Evolutionary conservation across 2,113 vertebrate genomes (phyloP), one percentile per base, ranked within the genome.

Genomic region (Sebastes schlegelii): DNA sequence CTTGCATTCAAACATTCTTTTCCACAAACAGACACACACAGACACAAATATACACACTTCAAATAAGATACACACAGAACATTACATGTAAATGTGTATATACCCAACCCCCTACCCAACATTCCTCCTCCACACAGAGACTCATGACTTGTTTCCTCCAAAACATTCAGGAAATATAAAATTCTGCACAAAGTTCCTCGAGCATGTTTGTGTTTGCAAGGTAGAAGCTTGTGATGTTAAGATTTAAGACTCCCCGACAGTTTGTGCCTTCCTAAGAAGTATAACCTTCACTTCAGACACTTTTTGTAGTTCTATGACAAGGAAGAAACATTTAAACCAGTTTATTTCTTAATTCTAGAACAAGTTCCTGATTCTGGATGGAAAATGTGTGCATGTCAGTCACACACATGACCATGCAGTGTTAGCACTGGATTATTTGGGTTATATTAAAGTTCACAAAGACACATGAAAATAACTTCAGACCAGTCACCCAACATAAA

Each of bases 401-500:
- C 40, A 45, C 49, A 40, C 72, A 68, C 55, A 26, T 14, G 12
- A 13, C 21, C 1, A 5, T 10, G 26, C 16, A 48, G 6, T 6
- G 16, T 21, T 17, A 3, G 1, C 6, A 45, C 58, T 8, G 2
- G 14, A 42, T 11, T 23, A 26, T 60, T 17, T 42, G 16, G 67
- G 2, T 42, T 52, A 14, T 34, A 23, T 17, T 9, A 6, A 43
- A 51, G 4, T 43, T 52, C 52, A 58, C 23, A 51, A 23, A 43
- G 23, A 46, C 10, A 19, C 40, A 61, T 0, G 1, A 14, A 42
- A 82, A 79, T 74, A 74, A 81, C 1, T 8, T 76, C 76, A 82
- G 5, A 81, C 40, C 46, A 84, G 68, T 17, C 58, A 54, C 5
- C 2, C 21, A 4, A 13, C 13, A 13, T 82, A 92, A 92, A 91